Evolutionary conservation across 2,113 vertebrate species (phyloP).

Genomic region (Pica pica): DNA sequence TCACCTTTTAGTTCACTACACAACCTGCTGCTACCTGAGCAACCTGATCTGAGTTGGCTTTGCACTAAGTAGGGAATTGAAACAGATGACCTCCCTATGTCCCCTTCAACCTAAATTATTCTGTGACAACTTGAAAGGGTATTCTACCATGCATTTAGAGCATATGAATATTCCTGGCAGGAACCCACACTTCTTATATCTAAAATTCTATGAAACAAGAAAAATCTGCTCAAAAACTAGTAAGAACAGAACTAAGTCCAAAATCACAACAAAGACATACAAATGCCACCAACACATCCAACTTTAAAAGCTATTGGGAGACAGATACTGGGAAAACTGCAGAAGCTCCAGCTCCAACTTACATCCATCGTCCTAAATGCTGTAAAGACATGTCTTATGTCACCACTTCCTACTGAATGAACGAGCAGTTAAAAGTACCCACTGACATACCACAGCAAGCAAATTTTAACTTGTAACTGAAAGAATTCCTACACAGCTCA

Average conservation of each 20-base stretch:
- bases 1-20: neutral
- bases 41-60: neutral
- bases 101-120: neutral
- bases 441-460: neutral
- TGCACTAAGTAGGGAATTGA: neutral
- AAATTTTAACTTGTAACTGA: neutral
- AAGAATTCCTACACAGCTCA: neutral
- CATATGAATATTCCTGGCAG: neutral
- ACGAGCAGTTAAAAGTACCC: neutral
- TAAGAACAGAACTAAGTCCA: neutral
- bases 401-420: neutral
- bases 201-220: neutral
- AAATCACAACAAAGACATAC: neutral
- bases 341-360: neutral
- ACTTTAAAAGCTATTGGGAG: neutral
- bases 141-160: neutral
- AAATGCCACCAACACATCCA: neutral
- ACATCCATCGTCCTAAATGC: fast-evolving
- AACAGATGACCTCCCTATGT: neutral
- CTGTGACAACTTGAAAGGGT: neutral
- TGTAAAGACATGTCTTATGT: neutral
- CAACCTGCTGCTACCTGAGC: neutral
- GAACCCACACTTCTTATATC: neutral
- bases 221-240: neutral
- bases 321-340: neutral